These are phyloP conservation scores for Nilaparvata lugens DNA, from an alignment of 1,140 invertebrate species.

Conservation along the genomic window DNA sequence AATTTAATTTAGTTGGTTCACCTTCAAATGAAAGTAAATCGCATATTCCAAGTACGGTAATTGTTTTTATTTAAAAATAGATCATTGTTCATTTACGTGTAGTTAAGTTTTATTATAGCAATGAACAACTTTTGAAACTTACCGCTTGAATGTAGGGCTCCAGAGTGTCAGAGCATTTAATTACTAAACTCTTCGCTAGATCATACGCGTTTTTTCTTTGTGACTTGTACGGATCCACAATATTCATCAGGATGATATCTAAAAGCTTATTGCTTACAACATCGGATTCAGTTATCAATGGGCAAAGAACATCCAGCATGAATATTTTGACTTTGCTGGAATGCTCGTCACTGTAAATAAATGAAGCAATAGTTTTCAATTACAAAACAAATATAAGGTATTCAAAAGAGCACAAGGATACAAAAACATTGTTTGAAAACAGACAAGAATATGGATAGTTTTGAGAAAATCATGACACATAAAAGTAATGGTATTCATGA, in stretches of 20 bases:
- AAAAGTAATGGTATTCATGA: too few species aligned
- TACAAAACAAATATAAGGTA: too few species aligned
- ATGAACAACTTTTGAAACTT: slow-evolving; percentile 36
- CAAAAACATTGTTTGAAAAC: too few species aligned
- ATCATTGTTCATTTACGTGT: not conserved
- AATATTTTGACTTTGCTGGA: slow-evolving; percentile 92
- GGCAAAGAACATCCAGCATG: slow-evolving; percentile 90
- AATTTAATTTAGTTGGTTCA: too few species aligned
- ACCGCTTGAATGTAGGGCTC: slow-evolving; percentile 91
- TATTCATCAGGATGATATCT: slow-evolving; percentile 88
- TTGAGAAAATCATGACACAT: too few species aligned
- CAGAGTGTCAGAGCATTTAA: slow-evolving; percentile 82
- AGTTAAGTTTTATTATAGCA: too few species aligned
- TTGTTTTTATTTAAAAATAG: not conserved
- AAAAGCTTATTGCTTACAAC: slow-evolving; percentile 87
- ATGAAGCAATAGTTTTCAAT: too few species aligned
- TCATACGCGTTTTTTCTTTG: slow-evolving; percentile 83
- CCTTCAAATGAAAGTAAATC: too few species aligned
- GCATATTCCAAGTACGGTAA: not conserved
- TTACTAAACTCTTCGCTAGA: slow-evolving; percentile 83
- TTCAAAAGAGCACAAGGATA: too few species aligned
- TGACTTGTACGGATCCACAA: slow-evolving; percentile 92
- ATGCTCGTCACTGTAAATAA: slow-evolving; percentile 76
- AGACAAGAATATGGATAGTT: too few species aligned
- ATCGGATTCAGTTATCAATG: slow-evolving; percentile 91